Evolutionary conservation across 2,888 invertebrate species (phyloP), one percentile per base, ranked within the genome.

Genomic region (Lithophane ornitopus): DNA sequence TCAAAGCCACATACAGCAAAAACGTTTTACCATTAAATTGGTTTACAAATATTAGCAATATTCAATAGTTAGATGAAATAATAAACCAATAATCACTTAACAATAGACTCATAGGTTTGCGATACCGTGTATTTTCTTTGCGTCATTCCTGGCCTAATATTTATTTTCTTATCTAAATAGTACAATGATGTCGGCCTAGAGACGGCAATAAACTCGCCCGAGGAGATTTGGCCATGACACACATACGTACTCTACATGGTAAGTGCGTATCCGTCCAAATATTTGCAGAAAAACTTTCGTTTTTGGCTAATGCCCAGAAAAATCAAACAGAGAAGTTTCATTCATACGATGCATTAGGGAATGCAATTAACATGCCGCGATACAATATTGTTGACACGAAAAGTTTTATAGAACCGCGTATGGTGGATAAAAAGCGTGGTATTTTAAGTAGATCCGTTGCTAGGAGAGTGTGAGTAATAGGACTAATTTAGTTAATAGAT

Each of bases 201-300:
- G 89, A 91, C 91, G 90, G 91, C 90, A 91, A 89, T 94, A 92
- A 93, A 93, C 91, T 90, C 90, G 82, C 74, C 85, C 87, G 91
- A 92, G 90, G 88, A 87, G 79, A 80, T 88, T 74, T 86, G 94
- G 86, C 95, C 95, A 80, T 95, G 95, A 94, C 95, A 94, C 83
- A 92, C 89, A 92, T 94, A 88, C 78, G 73, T 85, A 80, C 85
- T 90, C 86, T 86, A 80, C 85, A 90, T 91, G 85, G 88, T 89
- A 87, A 89, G 67, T 75, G 89, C 82, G 87, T 89, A 91, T 90
- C 84, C 87, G 87, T 85, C 87, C 80, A 89, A 90, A 90, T 92
- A 89, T 92, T 90, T 91, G 88, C 89, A 88, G 90, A 91, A 90
- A 91, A 90, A 90, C 87, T 93, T 92, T 94, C 93, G 91, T 89